Evolutionary conservation across 2,888 invertebrate species (phyloP).

Genomic region (Cerastis leucographa): DNA sequence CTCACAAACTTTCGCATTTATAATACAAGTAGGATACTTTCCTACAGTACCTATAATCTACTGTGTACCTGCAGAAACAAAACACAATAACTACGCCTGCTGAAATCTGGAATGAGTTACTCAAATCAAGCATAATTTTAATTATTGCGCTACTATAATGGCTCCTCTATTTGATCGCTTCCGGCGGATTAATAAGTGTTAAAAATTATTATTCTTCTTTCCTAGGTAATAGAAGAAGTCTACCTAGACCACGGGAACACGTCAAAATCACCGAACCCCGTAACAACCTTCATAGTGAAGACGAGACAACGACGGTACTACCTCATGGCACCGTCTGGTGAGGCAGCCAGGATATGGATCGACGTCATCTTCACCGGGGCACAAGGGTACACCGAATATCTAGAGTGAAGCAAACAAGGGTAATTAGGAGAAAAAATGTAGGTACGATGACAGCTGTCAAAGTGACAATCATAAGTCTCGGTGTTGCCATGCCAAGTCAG

Average conservation of each 20-base stretch:
- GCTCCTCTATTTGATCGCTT: no score
- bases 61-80: no score
- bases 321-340: constrained; percentile 97
- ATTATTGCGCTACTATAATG: no score
- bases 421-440: constrained; percentile 20
- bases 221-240: constrained; percentile 98
- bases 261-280: constrained; percentile 97
- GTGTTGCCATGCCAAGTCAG: neutral
- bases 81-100: no score
- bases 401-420: constrained; percentile 71
- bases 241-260: constrained; percentile 98
- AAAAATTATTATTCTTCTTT: neutral
- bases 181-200: no score
- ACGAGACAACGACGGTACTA: constrained; percentile 97
- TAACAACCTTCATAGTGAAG: constrained; percentile 98
- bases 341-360: constrained; percentile 99
- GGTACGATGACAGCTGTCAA: constrained; percentile 39
- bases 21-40: no score
- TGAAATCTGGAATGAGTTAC: no score
- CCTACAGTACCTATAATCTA: no score
- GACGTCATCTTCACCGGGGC: constrained; percentile 98
- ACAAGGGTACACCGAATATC: constrained; percentile 93
- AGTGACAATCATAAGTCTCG: constrained; percentile 4
- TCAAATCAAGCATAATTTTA: no score
- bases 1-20: no score